These are phyloP conservation scores for Pogonomyrmex californicus DNA, from an alignment of 1,140 invertebrate species.

Conservation along the genomic window DNA sequence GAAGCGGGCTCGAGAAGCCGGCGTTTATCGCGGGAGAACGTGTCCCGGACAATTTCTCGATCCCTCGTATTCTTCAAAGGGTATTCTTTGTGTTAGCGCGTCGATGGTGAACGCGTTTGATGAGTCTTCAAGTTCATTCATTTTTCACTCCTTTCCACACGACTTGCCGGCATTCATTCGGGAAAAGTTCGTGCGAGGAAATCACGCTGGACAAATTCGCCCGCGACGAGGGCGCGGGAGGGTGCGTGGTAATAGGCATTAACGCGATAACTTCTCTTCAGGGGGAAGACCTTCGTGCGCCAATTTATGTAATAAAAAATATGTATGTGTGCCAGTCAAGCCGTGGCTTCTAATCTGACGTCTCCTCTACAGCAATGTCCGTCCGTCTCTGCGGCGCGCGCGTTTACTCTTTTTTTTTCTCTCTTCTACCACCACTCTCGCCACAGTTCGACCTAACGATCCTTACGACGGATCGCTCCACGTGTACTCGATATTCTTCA, in stretches of 20 bases:
- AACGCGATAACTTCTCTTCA: slow-evolving; percentile 81
- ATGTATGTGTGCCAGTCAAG: slow-evolving; percentile 85
- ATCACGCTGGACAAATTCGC: slow-evolving; percentile 44
- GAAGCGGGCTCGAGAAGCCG: neutral
- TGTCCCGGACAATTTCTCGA: neutral
- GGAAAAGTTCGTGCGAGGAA: slow-evolving; percentile 42
- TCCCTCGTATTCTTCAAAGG: neutral
- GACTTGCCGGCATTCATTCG: slow-evolving; percentile 1
- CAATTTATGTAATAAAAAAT: slow-evolving; percentile 86
- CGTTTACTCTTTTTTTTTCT: slow-evolving; percentile 63
- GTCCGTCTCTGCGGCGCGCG: slow-evolving; percentile 55
- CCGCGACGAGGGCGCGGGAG: slow-evolving; percentile 38
- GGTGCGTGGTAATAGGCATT: slow-evolving; percentile 80
- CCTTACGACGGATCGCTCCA: slow-evolving; percentile 44
- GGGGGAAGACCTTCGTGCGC: slow-evolving; percentile 79
- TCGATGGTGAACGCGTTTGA: neutral
- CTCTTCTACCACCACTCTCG: slow-evolving; percentile 17
- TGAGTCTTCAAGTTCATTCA: neutral
- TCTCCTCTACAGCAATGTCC: slow-evolving; percentile 75
- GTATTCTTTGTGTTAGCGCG: slow-evolving; percentile 12
- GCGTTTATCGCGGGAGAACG: neutral
- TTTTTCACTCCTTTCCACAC: neutral
- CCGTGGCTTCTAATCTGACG: slow-evolving; percentile 86
- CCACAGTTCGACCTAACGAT: slow-evolving; percentile 23
- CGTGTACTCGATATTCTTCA: slow-evolving; percentile 66